A percentile compares a stretch with the other conserved stretches of the same genome.
These are phyloP conservation scores for Todiramphus saurophagus DNA, from an alignment of 2,113 vertebrate genomes.

Conservation along the genomic window DNA sequence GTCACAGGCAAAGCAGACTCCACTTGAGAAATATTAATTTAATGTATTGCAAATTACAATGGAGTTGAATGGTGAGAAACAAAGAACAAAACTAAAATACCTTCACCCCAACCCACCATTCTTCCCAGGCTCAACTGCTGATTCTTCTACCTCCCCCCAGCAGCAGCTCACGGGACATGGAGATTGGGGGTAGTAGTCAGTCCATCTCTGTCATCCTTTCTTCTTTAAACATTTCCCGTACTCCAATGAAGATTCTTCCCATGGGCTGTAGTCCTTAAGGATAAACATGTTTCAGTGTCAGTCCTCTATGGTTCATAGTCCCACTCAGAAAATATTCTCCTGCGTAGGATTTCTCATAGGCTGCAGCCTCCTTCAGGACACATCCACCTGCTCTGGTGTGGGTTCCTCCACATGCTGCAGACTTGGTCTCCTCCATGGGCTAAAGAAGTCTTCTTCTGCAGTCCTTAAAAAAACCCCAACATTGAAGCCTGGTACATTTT, in stretches of 20 bases:
- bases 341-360: not conserved
- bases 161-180: not conserved
- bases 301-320: fast-evolving
- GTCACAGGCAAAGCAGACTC: not conserved
- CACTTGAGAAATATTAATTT: not conserved
- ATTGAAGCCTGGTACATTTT: not conserved
- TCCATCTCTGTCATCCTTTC: not conserved
- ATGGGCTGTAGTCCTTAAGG: not conserved
- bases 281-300: not conserved
- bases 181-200: not conserved
- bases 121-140: not conserved
- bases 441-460: not conserved
- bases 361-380: not conserved
- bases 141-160: not conserved
- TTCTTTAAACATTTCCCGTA: not conserved
- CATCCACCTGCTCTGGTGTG: not conserved
- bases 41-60: not conserved
- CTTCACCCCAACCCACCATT: not conserved
- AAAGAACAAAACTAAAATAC: not conserved
- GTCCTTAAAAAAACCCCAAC: not conserved
- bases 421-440: not conserved
- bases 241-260: not conserved
- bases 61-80: not conserved
- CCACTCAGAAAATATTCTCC: not conserved
- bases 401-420: not conserved